Evolutionary conservation across 1,140 invertebrate species (phyloP).

Genomic region (Pseudomyrmex cubaensis): DNA sequence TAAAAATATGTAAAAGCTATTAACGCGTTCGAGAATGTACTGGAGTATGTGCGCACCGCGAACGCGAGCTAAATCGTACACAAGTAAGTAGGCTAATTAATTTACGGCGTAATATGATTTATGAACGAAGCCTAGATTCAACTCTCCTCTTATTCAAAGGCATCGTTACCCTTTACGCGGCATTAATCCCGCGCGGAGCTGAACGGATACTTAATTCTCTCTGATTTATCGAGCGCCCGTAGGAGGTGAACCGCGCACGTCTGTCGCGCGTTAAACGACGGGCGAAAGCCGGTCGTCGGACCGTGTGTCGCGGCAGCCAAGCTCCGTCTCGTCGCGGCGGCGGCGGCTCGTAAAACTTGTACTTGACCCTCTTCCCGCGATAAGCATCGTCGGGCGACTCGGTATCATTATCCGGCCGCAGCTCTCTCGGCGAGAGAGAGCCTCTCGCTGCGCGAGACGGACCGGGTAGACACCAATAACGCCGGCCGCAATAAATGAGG

Average conservation of each 20-base stretch:
- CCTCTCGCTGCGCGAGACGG: slow-evolving; percentile 2
- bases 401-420: slow-evolving; percentile 39
- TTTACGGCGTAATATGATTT: slow-evolving; percentile 11
- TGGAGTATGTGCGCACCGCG: no score
- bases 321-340: slow-evolving; percentile 12
- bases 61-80: not conserved
- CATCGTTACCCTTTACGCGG: slow-evolving; percentile 1
- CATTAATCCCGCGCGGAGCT: slow-evolving; percentile 11
- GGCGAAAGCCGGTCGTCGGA: slow-evolving; percentile 7
- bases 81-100: slow-evolving; percentile 11
- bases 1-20: not conserved
- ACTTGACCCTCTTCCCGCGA: slow-evolving; percentile 62
- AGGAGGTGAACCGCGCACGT: not conserved
- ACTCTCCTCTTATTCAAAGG: not conserved
- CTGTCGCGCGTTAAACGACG: not conserved
- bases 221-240: slow-evolving; percentile 34
- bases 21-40: not conserved
- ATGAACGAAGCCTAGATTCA: not conserved
- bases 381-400: slow-evolving; percentile 39
- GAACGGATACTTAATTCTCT: slow-evolving; percentile 35
- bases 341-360: slow-evolving; percentile 57
- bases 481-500: slow-evolving; percentile 50
- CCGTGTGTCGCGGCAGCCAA: slow-evolving; percentile 14
- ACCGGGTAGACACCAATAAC: slow-evolving; percentile 37
- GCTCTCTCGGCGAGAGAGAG: no score